Conservation (phyloP, 2,113 vertebrate species). For the Scartelaos histophorus region DNA sequence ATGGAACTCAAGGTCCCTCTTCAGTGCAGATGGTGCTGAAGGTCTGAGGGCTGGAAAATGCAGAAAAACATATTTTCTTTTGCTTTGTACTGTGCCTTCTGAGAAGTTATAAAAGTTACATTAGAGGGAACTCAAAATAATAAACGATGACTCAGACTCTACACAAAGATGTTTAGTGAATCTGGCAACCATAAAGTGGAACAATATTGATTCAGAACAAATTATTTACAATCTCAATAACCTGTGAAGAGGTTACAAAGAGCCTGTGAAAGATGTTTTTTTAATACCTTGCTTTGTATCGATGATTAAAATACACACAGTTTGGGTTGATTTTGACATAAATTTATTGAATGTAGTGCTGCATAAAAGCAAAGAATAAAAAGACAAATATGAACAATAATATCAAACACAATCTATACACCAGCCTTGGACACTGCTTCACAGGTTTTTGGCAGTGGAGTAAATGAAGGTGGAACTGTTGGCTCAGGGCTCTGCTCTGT, state of each 20-base stretch:
- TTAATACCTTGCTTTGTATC: not conserved
- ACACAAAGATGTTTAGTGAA: not conserved
- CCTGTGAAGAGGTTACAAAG: not conserved
- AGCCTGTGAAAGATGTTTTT: not conserved
- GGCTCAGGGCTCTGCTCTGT: conserved; percentile 62
- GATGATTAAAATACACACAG: not conserved
- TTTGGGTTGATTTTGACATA: conserved; percentile 35
- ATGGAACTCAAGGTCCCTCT: not conserved
- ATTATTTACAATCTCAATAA: not conserved
- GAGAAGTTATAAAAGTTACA: not conserved
- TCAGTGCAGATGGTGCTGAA: not conserved
- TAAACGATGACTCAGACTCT: not conserved
- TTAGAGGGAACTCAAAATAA: not conserved
- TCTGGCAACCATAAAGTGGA: not conserved
- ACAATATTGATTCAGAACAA: not conserved
- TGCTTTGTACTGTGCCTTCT: not conserved
- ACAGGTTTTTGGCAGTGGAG: conserved; percentile 52
- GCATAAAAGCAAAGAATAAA: conserved; percentile 64
- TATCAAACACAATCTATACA: conserved; percentile 67
- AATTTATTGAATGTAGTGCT: conserved; percentile 63
- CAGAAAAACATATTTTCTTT: not conserved
- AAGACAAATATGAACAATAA: conserved; percentile 65
- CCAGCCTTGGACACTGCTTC: conserved; percentile 62
- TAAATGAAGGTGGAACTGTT: conserved; percentile 30
- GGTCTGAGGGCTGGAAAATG: not conserved